These are phyloP conservation scores for Bradypus variegatus DNA, from an alignment of 2,797 vertebrate genomes.

Conservation along the genomic window DNA sequence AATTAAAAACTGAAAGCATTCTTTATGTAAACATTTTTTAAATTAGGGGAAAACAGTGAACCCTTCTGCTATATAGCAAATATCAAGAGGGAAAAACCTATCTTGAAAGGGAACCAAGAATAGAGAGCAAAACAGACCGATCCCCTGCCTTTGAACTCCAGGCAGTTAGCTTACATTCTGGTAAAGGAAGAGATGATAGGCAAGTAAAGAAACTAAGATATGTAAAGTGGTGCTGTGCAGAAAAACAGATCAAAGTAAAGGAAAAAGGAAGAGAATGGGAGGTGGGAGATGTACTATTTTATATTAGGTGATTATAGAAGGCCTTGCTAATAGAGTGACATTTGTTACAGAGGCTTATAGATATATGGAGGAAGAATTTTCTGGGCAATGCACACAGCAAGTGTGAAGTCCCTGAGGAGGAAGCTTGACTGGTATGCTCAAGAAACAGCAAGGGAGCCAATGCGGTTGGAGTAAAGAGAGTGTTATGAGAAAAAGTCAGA, in stretches of 20 bases:
- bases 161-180: not conserved
- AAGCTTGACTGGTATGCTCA: not conserved
- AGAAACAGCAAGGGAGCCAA: not conserved
- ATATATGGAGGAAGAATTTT: not conserved
- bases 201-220: not conserved
- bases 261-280: not conserved
- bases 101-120: not conserved
- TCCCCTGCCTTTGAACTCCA: not conserved
- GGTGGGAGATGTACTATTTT: not conserved
- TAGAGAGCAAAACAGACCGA: not conserved
- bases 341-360: not conserved
- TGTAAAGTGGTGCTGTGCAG: not conserved
- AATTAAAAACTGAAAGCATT: not conserved
- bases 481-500: not conserved
- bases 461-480: not conserved
- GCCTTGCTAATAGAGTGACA: not conserved
- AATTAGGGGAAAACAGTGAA: not conserved
- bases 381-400: not conserved
- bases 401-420: not conserved
- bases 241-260: not conserved
- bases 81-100: not conserved
- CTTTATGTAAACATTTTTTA: not conserved
- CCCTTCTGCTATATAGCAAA: not conserved
- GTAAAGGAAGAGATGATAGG: not conserved
- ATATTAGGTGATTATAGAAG: not conserved